A percentile compares a stretch with the other conserved stretches of the same genome.
These are phyloP conservation scores for Anastatus disparis DNA, from an alignment of 1,140 invertebrate genomes.

Conservation along the genomic window DNA sequence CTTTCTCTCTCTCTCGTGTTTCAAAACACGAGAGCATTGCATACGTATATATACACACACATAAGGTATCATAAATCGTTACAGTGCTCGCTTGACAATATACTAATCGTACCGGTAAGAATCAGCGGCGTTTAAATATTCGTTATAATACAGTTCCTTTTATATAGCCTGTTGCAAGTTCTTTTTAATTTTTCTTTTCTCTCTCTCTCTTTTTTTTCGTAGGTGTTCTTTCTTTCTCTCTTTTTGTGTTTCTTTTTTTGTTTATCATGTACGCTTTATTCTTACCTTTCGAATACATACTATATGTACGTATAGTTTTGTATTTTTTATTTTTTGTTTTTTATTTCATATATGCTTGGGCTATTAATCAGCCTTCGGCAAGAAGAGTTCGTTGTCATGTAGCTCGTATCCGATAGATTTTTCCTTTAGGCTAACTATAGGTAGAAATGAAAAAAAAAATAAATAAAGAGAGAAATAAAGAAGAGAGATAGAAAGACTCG, in stretches of 20 bases:
- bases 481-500: too few species aligned
- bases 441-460: too few species aligned
- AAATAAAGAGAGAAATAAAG: too few species aligned
- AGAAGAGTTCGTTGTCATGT: constrained; percentile 48
- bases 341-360: background rate
- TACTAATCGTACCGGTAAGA: constrained; percentile 13
- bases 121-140: constrained; percentile 5
- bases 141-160: constrained; percentile 21
- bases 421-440: constrained; percentile 46
- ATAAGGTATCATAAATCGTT: constrained; percentile 32
- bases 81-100: constrained; percentile 12
- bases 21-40: constrained; percentile 3
- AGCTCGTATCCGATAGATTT: constrained; percentile 54
- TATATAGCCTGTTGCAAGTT: background rate
- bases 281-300: too few species aligned
- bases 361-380: constrained; percentile 56
- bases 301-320: too few species aligned
- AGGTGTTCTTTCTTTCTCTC: background rate
- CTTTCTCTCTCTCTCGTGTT: background rate
- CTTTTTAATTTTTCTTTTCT: background rate
- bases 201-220: constrained; percentile 2
- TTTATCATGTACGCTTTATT: too few species aligned
- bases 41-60: too few species aligned
- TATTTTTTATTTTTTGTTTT: too few species aligned
- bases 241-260: too few species aligned